Evolutionary conservation across 2,888 invertebrate genomes (phyloP).

Genomic region (Calameuta filiformis): DNA sequence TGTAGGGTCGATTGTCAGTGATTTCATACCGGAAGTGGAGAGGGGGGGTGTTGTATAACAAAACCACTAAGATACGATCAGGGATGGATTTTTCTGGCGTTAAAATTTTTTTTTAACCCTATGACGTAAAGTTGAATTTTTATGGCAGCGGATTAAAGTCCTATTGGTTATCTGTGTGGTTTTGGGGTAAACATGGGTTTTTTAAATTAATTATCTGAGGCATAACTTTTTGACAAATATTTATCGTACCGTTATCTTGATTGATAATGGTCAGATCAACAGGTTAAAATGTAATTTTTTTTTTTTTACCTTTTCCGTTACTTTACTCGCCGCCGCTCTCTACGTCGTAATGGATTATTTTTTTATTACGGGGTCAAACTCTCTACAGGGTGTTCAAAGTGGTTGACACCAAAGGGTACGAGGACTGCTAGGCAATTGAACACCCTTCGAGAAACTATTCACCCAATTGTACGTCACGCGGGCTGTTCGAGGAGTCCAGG

Average conservation of each 20-base stretch:
- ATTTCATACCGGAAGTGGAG: no score
- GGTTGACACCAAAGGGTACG: slow-evolving; percentile 27
- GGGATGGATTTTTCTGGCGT: no score
- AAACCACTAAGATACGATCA: background rate
- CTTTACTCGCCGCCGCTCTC: background rate
- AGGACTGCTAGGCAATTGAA: slow-evolving; percentile 57
- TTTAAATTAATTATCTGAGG: background rate
- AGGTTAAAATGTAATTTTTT: background rate
- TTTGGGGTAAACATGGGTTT: background rate
- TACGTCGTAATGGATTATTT: background rate
- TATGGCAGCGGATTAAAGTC: background rate
- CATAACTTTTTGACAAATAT: background rate
- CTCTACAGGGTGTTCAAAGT: background rate
- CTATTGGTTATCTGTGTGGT: background rate
- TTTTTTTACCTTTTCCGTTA: background rate
- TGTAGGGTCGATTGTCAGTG: no score
- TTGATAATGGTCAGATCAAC: background rate
- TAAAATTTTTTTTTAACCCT: background rate
- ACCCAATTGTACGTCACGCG: slow-evolving; percentile 50
- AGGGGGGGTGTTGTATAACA: no score
- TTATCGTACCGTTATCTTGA: slow-evolving; percentile 1
- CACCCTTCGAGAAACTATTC: slow-evolving; percentile 53
- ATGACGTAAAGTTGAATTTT: background rate
- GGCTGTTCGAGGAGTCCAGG: background rate
- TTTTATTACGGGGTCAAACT: background rate